Base-by-base conservation (phyloP, 2,797 vertebrate genomes). In the Geotrypetes seraphini region DNA sequence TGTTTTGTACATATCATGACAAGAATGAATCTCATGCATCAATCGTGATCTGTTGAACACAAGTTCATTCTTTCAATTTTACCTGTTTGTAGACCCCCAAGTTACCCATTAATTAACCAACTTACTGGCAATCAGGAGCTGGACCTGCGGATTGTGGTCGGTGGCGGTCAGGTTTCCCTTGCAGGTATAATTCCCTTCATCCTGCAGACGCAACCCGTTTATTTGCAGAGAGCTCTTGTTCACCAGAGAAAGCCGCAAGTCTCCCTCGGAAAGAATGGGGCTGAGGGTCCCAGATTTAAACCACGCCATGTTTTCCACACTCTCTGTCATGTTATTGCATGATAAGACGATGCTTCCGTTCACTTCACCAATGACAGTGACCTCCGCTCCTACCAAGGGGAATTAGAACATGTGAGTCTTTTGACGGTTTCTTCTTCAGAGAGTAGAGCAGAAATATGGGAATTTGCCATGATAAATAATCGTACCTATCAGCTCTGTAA, bases 181-280 rank as follows among this genome's bases (percentile, higher is more conserved):
- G 69, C 94, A 96, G 33, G 60, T 57, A 59, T 94, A 97, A 28
- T 20, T 62, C 13, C 84, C 90, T 8, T 79, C 63, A 1, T 97
- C 92, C 19, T 62, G 67, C 6, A 5, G 8, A 0, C 11, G 39
- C 43, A 91, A 70, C 1, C 0, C 22, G 0, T 2, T 2, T 47
- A 96, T 81, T 25, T 8, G 56, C 51, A 96, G 70, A 10, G 71
- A 81, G 25, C 80, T 78, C 39, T 68, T 53, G 2, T 31, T 41
- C 33, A 66, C 47, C 39, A 95, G 59, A 1, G 47, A 39, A 15
- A 89, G 56, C 19, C 66, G 81, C 1, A 21, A 3, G 1, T 62
- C 55, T 0, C 31, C 31, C 0, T 62, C 80, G 29, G 74, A 71
- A 23, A 79, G 39, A 22, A 82, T 64, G 1, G 73, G 51, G 0